Evolutionary conservation across 2,113 vertebrate species (phyloP).

Genomic region (Athene cunicularia): DNA sequence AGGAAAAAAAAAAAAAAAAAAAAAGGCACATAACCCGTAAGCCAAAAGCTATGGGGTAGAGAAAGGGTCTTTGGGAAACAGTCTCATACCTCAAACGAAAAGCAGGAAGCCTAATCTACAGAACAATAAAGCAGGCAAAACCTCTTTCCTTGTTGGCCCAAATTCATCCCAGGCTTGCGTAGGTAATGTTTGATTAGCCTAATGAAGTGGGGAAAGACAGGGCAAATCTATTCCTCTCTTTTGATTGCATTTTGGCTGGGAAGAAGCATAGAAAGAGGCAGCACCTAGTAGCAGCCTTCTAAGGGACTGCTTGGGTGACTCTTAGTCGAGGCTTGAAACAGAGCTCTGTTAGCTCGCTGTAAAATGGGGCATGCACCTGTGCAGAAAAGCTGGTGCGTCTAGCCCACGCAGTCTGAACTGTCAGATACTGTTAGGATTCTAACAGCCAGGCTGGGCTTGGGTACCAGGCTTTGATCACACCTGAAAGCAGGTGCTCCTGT

Average conservation of each 20-base stretch:
- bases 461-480: background rate
- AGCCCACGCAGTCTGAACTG: background rate
- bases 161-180: slow-evolving; percentile 62
- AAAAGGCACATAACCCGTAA: background rate
- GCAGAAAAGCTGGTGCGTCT: background rate
- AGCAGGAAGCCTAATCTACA: slow-evolving; percentile 69
- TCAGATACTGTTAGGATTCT: background rate
- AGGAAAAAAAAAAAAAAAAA: too few relatives aligned
- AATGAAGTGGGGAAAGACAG: slow-evolving; percentile 43
- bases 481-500: background rate
- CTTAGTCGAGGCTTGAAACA: background rate
- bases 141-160: slow-evolving; percentile 68
- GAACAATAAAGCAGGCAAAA: slow-evolving; percentile 61
- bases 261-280: background rate
- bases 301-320: background rate
- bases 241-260: slow-evolving; percentile 59
- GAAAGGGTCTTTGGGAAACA: slow-evolving; percentile 40
- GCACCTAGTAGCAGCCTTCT: background rate
- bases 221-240: slow-evolving; percentile 22
- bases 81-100: slow-evolving; percentile 2
- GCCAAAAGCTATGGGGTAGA: background rate
- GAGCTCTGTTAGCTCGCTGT: background rate
- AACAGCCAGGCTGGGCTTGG: background rate
- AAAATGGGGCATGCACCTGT: background rate
- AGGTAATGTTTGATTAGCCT: slow-evolving; percentile 64